Evolutionary conservation across 2,113 vertebrate species (phyloP).

Genomic region (Elaphurus davidianus): DNA sequence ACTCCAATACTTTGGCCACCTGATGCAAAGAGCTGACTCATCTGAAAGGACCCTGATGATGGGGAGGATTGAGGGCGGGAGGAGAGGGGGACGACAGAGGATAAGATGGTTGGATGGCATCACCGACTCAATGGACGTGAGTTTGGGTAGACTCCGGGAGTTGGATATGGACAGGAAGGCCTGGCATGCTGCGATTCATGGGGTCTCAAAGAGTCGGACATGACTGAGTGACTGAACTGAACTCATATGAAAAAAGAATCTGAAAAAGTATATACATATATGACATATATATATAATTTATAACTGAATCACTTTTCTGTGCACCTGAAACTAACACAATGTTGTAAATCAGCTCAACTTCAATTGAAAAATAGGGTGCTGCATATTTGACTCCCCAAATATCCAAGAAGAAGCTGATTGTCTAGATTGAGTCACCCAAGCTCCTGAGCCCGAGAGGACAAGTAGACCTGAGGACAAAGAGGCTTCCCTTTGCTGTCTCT

Average conservation of each 20-base stretch:
- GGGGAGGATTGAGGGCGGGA: too few relatives aligned
- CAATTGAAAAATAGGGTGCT: not conserved
- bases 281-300: not conserved
- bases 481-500: not conserved
- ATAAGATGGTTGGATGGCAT: too few relatives aligned
- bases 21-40: too few relatives aligned
- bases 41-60: too few relatives aligned
- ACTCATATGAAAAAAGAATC: not conserved
- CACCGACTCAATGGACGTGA: too few relatives aligned
- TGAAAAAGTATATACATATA: not conserved
- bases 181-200: rapidly evolving
- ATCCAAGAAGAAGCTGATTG: not conserved
- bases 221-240: too few relatives aligned
- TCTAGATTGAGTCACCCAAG: not conserved
- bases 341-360: not conserved
- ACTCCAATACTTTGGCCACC: too few relatives aligned
- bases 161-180: too few relatives aligned
- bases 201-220: too few relatives aligned
- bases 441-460: not conserved
- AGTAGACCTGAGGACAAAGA: not conserved
- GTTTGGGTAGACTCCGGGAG: too few relatives aligned
- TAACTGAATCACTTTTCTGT: not conserved
- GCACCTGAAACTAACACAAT: not conserved
- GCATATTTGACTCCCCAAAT: not conserved
- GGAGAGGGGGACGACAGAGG: too few relatives aligned